Percentiles rank a stretch among this genome's conserved stretches.
Conservation (phyloP, 2,113 vertebrate genomes). For the Silurus meridionalis region DNA sequence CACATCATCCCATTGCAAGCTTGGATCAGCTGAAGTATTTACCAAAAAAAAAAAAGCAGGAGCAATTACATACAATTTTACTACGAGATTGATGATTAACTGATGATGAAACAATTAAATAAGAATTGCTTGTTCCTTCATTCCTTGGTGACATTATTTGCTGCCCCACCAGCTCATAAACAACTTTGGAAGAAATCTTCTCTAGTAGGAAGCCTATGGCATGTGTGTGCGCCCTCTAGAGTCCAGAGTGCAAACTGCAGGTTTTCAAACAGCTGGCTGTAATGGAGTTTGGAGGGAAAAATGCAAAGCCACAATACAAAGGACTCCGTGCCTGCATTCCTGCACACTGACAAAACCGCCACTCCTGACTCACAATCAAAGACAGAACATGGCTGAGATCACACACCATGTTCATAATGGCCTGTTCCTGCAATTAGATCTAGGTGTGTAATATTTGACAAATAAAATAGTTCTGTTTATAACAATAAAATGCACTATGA, state of each 20-base stretch:
- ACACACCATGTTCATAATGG: background rate
- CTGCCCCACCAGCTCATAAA: background rate
- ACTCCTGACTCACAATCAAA: conserved; percentile 47
- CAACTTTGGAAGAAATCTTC: background rate
- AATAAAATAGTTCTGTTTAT: background rate
- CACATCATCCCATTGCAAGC: background rate
- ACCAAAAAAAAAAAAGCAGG: background rate
- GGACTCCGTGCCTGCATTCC: conserved; percentile 64
- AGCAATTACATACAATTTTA: too few species aligned
- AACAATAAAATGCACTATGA: background rate
- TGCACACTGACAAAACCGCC: conserved; percentile 63
- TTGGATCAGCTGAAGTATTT: background rate
- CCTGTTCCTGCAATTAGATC: conserved; percentile 8
- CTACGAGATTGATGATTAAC: too few species aligned
- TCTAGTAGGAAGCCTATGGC: background rate
- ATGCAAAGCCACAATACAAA: conserved; percentile 65
- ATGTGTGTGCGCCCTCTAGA: conserved; percentile 54
- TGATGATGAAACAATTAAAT: background rate
- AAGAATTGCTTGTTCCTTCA: background rate
- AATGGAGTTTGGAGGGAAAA: conserved; percentile 68
- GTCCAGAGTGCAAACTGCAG: conserved; percentile 41
- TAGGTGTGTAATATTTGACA: background rate
- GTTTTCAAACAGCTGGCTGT: conserved; percentile 66
- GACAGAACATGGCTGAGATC: conserved; percentile 37
- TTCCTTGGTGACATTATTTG: background rate